Percentiles rank a stretch among this genome's conserved stretches.
Conservation (phyloP, 2,797 vertebrate species). For the Pogonophryne albipinna region DNA sequence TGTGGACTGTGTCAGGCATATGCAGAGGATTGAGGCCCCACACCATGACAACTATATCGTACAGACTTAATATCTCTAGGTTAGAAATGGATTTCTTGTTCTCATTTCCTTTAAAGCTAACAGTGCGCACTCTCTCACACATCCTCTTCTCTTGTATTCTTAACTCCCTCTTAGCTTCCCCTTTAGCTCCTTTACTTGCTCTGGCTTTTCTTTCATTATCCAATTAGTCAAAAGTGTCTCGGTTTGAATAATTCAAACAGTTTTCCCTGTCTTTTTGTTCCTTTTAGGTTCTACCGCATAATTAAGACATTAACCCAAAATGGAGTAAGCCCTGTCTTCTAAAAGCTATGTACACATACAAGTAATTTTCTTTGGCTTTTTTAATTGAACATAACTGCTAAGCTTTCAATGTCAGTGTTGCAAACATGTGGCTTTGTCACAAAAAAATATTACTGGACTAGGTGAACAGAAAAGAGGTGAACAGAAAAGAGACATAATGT, state of each 20-base stretch:
- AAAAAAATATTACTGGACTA: not conserved
- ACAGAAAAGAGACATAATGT: not conserved
- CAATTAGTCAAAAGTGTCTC: slow-evolving; percentile 31
- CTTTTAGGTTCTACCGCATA: slow-evolving; percentile 1
- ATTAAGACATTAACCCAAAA: slow-evolving; percentile 13
- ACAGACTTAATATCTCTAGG: slow-evolving; percentile 29
- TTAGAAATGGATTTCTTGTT: slow-evolving; percentile 33
- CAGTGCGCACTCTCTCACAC: not conserved
- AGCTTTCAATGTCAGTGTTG: not conserved
- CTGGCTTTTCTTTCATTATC: slow-evolving; percentile 24
- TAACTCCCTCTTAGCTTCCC: not conserved
- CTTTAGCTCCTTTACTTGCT: slow-evolving; percentile 1
- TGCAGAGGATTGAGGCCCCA: slow-evolving; percentile 44
- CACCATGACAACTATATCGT: slow-evolving; percentile 23
- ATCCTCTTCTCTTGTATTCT: slow-evolving; percentile 6
- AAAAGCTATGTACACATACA: not conserved
- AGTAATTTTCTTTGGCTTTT: not conserved
- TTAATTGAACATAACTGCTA: not conserved
- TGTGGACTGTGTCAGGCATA: slow-evolving; percentile 49
- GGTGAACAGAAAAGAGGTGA: not conserved
- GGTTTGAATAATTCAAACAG: slow-evolving; percentile 3
- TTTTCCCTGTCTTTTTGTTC: slow-evolving; percentile 2
- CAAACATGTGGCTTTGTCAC: not conserved
- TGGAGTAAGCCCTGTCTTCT: not conserved
- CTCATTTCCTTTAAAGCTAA: slow-evolving; percentile 19